phyloP scores from a whole-genome alignment of 2,888 invertebrate species.

The Dromius quadrimaculatus region DNA sequence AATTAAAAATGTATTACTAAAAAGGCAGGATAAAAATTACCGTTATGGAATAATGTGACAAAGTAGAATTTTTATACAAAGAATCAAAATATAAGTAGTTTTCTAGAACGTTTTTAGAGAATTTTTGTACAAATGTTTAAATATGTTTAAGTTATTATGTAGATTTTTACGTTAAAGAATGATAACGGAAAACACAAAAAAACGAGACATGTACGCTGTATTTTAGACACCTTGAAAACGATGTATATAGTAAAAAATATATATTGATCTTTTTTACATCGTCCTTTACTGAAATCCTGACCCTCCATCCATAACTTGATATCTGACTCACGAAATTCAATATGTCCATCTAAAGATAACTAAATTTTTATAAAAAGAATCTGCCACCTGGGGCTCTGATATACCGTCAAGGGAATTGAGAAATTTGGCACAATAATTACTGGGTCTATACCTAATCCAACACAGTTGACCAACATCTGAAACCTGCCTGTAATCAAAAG shows the following conservation, averaged over 20 bases:
- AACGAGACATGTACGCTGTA: slow-evolving; percentile 62
- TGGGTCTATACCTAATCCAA: too few species aligned
- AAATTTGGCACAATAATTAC: too few species aligned
- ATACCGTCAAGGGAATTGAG: slow-evolving; percentile 60
- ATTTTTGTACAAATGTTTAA: slow-evolving; percentile 65
- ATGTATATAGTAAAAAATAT: slow-evolving; percentile 52
- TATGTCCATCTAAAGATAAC: slow-evolving; percentile 62
- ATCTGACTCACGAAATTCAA: slow-evolving; percentile 61
- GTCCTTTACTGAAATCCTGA: slow-evolving; percentile 36
- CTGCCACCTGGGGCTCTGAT: slow-evolving; percentile 62
- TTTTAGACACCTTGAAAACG: slow-evolving; percentile 58
- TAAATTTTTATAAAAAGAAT: slow-evolving; percentile 60
- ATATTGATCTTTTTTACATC: slow-evolving; percentile 49
- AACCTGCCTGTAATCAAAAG: too few species aligned
- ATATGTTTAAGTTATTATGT: slow-evolving; percentile 59
- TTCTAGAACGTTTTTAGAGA: slow-evolving; percentile 66
- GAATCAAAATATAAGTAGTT: slow-evolving; percentile 66
- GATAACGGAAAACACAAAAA: slow-evolving; percentile 36
- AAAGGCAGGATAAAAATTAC: slow-evolving; percentile 52
- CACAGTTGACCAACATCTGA: too few species aligned
- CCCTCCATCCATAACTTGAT: slow-evolving; percentile 18
- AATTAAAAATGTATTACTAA: slow-evolving; percentile 49
- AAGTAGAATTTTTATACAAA: slow-evolving; percentile 67
- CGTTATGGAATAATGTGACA: slow-evolving; percentile 52
- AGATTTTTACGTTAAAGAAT: slow-evolving; percentile 60